Evolutionary conservation across 2,888 invertebrate species (phyloP).

Genomic region (Epinotia nisella): DNA sequence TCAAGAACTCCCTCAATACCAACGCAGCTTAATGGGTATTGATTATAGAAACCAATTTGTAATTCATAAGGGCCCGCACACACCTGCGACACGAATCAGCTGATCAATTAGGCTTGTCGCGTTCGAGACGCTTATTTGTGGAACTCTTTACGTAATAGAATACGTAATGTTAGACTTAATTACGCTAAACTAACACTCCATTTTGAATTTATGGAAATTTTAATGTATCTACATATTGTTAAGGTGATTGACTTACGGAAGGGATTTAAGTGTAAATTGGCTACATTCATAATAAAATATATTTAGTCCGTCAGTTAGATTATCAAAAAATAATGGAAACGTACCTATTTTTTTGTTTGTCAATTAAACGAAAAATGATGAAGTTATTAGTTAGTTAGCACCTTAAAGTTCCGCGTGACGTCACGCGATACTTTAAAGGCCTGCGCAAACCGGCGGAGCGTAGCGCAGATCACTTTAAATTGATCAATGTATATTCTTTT

Average conservation of each 20-base stretch:
- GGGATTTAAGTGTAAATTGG: background rate
- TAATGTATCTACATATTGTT: conserved; percentile 17
- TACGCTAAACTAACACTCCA: conserved; percentile 30
- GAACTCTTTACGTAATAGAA: conserved; percentile 42
- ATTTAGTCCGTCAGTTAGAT: too few species aligned
- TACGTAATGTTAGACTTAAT: conserved; percentile 46
- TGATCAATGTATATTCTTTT: too few species aligned
- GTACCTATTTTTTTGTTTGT: too few species aligned
- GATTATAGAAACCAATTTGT: conserved; percentile 47
- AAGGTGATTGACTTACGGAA: conserved; percentile 24
- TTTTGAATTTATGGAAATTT: conserved; percentile 27
- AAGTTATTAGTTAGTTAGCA: too few species aligned
- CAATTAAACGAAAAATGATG: too few species aligned
- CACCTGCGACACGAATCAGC: conserved; percentile 45
- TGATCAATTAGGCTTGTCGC: conserved; percentile 47
- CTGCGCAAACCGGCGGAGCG: too few species aligned
- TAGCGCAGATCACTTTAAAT: too few species aligned
- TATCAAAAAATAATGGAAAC: too few species aligned
- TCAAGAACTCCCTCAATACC: conserved; percentile 17
- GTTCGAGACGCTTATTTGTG: conserved; percentile 42
- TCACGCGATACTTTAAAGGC: too few species aligned
- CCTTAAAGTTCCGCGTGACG: too few species aligned
- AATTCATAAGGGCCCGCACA: conserved; percentile 46
- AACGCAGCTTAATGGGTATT: conserved; percentile 42
- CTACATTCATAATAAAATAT: too few species aligned